Percentiles rank a stretch among this genome's conserved stretches.
These are phyloP conservation scores for Hippocampus barbouri DNA, from an alignment of 2,113 vertebrate genomes.

Conservation along the genomic window DNA sequence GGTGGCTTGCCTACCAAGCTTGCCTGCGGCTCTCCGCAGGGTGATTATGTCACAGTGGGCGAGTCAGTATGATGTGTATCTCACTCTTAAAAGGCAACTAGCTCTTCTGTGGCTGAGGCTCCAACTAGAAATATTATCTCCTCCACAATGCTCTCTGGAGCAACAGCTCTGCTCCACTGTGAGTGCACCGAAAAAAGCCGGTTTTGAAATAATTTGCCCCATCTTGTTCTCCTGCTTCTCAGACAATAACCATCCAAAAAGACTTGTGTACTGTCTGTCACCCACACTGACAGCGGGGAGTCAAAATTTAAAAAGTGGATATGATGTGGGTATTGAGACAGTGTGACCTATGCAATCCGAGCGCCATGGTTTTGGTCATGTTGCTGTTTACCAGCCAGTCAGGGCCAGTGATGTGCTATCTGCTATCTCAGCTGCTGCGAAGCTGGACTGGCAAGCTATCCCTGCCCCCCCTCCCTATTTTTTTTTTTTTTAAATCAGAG, in stretches of 20 bases:
- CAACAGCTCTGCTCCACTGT: constrained; percentile 62
- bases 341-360: constrained; percentile 56
- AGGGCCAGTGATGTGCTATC: constrained; percentile 57
- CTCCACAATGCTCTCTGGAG: constrained; percentile 63
- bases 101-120: constrained; percentile 57
- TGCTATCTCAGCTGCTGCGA: constrained; percentile 55
- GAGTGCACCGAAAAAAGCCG: constrained; percentile 56
- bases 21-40: constrained; percentile 69
- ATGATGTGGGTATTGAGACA: constrained; percentile 53
- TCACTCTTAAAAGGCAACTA: constrained; percentile 60
- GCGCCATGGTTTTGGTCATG: constrained; percentile 55
- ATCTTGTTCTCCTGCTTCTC: constrained; percentile 62
- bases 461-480: constrained; percentile 43
- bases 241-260: constrained; percentile 65
- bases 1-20: constrained; percentile 67
- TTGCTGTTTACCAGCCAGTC: constrained; percentile 64
- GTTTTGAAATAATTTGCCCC: constrained; percentile 62
- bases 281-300: constrained; percentile 53
- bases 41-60: constrained; percentile 67
- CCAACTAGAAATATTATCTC: constrained; percentile 69
- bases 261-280: constrained; percentile 47
- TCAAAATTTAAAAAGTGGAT: constrained; percentile 53
- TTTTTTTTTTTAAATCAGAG: constrained; percentile 38
- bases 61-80: constrained; percentile 67
- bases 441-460: constrained; percentile 45